Percentiles rank a stretch among this genome's conserved stretches.
Evolutionary conservation across 2,888 invertebrate genomes (phyloP).

Genomic region (Spatulosminthurus flaviceps): DNA sequence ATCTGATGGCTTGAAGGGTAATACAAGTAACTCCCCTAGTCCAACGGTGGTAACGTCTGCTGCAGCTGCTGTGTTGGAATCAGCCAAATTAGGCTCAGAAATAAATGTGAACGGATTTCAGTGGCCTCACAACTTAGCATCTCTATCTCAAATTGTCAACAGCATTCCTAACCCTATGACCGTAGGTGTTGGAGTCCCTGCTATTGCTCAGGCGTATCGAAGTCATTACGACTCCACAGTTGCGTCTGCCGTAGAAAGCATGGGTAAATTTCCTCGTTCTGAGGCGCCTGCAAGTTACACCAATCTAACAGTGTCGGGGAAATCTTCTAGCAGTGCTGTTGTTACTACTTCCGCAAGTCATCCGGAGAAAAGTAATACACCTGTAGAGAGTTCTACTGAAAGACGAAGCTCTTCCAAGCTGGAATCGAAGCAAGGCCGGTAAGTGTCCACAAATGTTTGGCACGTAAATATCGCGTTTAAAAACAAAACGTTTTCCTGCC

Average conservation of each 20-base stretch:
- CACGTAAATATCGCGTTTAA: too few relatives aligned
- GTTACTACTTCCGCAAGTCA: conserved; percentile 27
- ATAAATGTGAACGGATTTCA: conserved; percentile 57
- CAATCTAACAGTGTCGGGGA: conserved; percentile 23
- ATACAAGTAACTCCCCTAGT: conserved; percentile 40
- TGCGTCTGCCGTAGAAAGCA: conserved; percentile 52
- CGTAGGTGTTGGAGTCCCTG: conserved; percentile 37
- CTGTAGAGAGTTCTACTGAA: conserved; percentile 16
- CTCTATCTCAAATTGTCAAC: conserved; percentile 63
- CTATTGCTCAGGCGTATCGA: conserved; percentile 56
- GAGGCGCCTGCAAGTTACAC: conserved; percentile 48
- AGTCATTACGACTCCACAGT: conserved; percentile 55
- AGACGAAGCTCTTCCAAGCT: conserved; percentile 47
- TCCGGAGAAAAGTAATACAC: conserved; percentile 26
- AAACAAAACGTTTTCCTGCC: too few relatives aligned
- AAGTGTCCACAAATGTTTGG: too few relatives aligned
- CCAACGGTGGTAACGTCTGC: conserved; percentile 51
- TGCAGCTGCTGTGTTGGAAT: conserved; percentile 54
- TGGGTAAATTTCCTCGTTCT: conserved; percentile 59
- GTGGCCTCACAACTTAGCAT: conserved; percentile 62
- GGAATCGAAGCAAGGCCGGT: conserved; percentile 48
- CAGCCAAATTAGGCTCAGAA: conserved; percentile 54
- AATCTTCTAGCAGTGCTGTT: conserved; percentile 18
- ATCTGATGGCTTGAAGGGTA: conserved; percentile 43
- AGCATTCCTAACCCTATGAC: conserved; percentile 62